These are phyloP conservation scores for Pristis pectinata DNA, from an alignment of 2,797 vertebrate species.

Conservation along the genomic window DNA sequence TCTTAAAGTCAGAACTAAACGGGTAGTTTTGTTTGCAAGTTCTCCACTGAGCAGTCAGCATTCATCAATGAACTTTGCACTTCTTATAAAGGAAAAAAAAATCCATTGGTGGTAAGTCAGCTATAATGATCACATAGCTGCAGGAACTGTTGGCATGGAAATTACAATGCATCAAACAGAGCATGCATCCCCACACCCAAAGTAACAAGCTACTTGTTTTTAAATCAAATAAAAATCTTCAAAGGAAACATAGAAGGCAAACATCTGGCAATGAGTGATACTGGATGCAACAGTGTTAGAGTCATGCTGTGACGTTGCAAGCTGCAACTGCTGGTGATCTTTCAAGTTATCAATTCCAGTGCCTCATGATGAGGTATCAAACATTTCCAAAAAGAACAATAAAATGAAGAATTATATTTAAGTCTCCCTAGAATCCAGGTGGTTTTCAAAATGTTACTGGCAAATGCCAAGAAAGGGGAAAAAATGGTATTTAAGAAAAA, in stretches of 20 bases:
- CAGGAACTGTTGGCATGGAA: background rate
- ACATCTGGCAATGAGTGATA: background rate
- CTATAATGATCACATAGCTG: background rate
- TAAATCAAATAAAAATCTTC: constrained; percentile 11
- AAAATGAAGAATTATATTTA: background rate
- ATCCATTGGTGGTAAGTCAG: background rate
- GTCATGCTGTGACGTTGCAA: background rate
- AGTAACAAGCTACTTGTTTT: background rate
- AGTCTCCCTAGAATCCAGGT: background rate
- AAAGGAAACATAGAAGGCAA: background rate
- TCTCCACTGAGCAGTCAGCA: background rate
- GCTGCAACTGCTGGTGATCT: background rate
- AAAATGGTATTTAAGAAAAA: background rate
- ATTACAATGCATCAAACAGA: background rate
- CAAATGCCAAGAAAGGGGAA: background rate
- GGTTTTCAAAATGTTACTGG: background rate
- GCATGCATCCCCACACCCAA: no score
- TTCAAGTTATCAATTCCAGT: background rate
- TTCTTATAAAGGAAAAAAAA: background rate
- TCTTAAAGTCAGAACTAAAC: constrained; percentile 18
- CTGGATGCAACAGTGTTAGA: background rate
- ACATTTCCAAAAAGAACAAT: background rate
- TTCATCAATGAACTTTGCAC: background rate
- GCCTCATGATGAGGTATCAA: background rate
- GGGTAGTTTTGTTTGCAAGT: no score